These are phyloP conservation scores for Varanus komodoensis DNA, from an alignment of 2,113 vertebrate genomes.

Conservation along the genomic window DNA sequence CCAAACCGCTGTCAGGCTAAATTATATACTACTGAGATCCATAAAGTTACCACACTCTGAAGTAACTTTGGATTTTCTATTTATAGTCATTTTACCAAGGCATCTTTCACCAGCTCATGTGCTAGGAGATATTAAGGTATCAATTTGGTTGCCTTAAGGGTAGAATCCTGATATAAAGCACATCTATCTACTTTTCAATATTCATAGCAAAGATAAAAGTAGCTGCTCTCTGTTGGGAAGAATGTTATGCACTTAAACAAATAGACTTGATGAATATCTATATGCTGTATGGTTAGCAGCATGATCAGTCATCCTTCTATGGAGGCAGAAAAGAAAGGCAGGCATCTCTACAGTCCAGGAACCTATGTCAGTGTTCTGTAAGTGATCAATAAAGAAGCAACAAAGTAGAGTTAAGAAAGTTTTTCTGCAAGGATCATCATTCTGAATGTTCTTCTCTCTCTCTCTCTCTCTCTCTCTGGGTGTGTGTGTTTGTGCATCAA, in stretches of 20 bases:
- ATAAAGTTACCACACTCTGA: rapidly evolving
- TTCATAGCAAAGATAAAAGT: neutral
- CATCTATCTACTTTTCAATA: conserved; percentile 33
- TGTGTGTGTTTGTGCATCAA: rapidly evolving
- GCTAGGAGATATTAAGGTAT: neutral
- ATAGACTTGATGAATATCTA: conserved; percentile 11
- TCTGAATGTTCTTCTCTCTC: neutral
- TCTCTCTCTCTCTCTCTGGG: no score
- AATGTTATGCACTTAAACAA: neutral
- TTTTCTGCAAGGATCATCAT: neutral
- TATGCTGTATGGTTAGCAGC: neutral
- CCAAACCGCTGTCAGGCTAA: conserved; percentile 8
- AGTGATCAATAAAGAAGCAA: neutral
- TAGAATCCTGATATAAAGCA: conserved; percentile 16
- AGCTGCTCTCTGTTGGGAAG: conserved; percentile 8
- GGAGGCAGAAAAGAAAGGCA: neutral
- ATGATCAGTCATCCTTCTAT: neutral
- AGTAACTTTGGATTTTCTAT: neutral
- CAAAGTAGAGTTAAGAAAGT: neutral
- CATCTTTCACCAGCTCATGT: neutral
- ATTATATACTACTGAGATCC: neutral
- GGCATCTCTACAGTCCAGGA: neutral
- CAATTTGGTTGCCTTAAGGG: conserved; percentile 32
- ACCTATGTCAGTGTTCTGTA: neutral
- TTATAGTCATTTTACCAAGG: neutral